Base-by-base conservation (phyloP, 2,888 invertebrate genomes). In the Synanthedon vespiformis region DNA sequence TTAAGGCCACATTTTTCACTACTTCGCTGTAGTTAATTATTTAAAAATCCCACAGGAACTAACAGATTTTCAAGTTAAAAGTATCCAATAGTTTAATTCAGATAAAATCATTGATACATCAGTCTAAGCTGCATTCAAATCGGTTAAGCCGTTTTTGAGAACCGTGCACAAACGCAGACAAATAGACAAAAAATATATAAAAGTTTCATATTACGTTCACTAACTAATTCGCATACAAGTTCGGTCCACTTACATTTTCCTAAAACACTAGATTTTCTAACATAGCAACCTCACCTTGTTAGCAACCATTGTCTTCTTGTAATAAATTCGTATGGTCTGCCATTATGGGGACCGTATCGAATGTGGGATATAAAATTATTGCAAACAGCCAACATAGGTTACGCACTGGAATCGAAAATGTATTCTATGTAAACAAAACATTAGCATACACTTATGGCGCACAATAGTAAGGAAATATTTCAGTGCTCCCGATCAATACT, bases 321-420 rank as follows among this genome's bases (percentile, higher is more conserved):
- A 61, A 68, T 68, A 68, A 67, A 65, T 67, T 62, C 59, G 55
- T 13, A 52, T 54, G 50, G 51, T 53, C 50, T 55, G 53, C 56
- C 63, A 63, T 60, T 62, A 60, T 55, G 52, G 52, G 61, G 57
- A 49, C 50, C 52, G 40, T 55, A 55, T 55, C 55, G 53, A 5
- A 22, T 51, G 50, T 58, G 62, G 63, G 61, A 61, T 64, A 61
- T 59, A 50, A 58, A 67, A 62, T 66, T 64, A 67, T 64, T 61
- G 58, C 51, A 3, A 12, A 41, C 27, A 49, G 58, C 59, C 56
- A 56, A 60, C 62, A 59, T 64, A 58, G 52, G 56, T 60, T 58
- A 60, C 58, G 55, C 58, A 61, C 63, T 62, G 40, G 48, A 48
- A 55, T 56, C 52, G 53, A 59, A 52, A 48, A 13, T 27, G 53